Evolutionary conservation across 2,888 invertebrate species (phyloP).

Genomic region (Erebia palarica): DNA sequence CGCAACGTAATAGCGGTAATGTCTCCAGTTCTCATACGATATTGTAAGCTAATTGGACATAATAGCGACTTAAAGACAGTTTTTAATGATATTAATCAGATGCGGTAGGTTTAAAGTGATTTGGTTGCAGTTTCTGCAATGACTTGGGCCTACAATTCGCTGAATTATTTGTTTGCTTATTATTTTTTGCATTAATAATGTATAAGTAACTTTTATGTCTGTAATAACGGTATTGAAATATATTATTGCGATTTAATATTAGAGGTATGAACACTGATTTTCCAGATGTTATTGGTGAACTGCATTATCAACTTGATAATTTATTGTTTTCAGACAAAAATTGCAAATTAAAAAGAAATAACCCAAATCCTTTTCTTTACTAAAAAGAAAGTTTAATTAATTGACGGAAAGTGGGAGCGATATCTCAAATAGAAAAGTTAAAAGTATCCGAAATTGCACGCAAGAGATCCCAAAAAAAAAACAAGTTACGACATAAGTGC

Average conservation of each 20-base stretch:
- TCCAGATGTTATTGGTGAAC: too few relatives aligned
- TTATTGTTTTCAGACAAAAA: too few relatives aligned
- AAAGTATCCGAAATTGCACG: neutral
- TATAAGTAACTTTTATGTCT: too few relatives aligned
- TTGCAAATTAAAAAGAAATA: too few relatives aligned
- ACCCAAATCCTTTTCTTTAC: too few relatives aligned
- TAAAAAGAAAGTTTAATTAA: too few relatives aligned
- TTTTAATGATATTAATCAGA: slow-evolving; percentile 6
- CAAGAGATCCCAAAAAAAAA: neutral
- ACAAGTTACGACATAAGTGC: slow-evolving; percentile 7
- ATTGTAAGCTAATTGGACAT: slow-evolving; percentile 25
- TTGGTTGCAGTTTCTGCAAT: neutral
- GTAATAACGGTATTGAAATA: too few relatives aligned
- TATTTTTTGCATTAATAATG: too few relatives aligned
- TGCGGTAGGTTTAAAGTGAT: neutral
- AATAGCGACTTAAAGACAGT: slow-evolving; percentile 6
- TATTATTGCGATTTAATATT: too few relatives aligned
- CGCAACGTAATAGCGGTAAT: slow-evolving; percentile 50
- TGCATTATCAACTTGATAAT: too few relatives aligned
- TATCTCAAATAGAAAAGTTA: neutral
- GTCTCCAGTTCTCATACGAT: slow-evolving; percentile 28
- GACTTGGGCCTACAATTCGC: neutral
- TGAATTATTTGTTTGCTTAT: neutral
- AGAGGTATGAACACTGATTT: too few relatives aligned
- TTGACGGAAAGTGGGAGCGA: neutral